phyloP scores from a whole-genome alignment of 1,140 invertebrate genomes.

The Megalonaias nervosa region DNA sequence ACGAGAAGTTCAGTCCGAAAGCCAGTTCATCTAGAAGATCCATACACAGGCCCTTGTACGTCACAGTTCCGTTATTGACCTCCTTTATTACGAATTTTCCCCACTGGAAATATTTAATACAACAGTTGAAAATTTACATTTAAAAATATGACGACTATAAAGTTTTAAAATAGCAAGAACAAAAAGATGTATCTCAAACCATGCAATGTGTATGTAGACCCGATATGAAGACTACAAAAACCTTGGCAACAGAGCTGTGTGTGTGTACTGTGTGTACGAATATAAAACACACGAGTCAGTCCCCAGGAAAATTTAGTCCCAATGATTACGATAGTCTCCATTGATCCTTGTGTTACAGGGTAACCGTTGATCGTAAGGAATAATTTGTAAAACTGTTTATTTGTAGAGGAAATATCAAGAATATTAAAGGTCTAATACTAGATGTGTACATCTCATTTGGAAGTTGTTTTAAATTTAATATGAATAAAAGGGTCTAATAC shows the following conservation, averaged over 20 bases:
- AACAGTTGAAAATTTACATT: not conserved
- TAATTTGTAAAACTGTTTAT: too few species aligned
- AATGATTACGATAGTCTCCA: too few species aligned
- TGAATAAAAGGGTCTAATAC: too few species aligned
- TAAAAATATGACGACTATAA: not conserved
- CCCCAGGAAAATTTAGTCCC: too few species aligned
- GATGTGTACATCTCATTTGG: too few species aligned
- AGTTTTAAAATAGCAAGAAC: not conserved
- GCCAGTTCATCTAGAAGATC: constrained; percentile 21
- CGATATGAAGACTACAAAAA: not conserved
- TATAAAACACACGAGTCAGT: too few species aligned
- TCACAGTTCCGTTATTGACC: not conserved
- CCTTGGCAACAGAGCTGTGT: not conserved
- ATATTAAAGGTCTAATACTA: too few species aligned
- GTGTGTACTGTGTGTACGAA: not conserved
- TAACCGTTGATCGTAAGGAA: too few species aligned
- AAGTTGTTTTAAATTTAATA: too few species aligned
- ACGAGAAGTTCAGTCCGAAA: constrained; percentile 22
- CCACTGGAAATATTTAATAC: constrained; percentile 14
- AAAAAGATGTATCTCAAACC: not conserved
- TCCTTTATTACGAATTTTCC: constrained; percentile 16
- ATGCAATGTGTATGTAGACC: not conserved
- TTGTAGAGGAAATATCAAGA: too few species aligned
- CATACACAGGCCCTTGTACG: constrained; percentile 30
- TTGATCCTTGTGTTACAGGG: too few species aligned